Base-by-base conservation (phyloP, 1,140 invertebrate species). In the Magallana gigas region DNA sequence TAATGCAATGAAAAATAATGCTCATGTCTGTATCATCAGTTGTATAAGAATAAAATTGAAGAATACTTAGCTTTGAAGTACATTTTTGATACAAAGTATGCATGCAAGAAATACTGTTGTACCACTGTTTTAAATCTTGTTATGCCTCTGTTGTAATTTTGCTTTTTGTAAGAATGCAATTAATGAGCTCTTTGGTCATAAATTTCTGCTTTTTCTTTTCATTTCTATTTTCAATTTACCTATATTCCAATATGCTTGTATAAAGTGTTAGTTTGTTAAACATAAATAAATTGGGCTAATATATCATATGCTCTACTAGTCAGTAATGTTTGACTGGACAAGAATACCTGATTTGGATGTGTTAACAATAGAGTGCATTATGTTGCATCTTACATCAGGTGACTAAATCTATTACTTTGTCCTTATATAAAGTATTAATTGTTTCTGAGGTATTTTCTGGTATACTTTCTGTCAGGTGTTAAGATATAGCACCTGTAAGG, bases 221-320 rank as follows among this genome's bases (percentile, higher is more conserved):
- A 4, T 48, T 48, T 48, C 5, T 4, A 4, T 48, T 48, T 48
- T 5, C 2, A 48, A 48, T 48, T 48, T 5, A 48, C 5, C 36
- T 4, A 48, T 48, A 48, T 48, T 48, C 36, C 36, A 48, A 48
- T 48, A 48, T 76, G 29, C 12, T 12, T 76, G 18, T 29, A 76
- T 76, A 76, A 64, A 64, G 18, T 76, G 68, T 76, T 76, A 76
- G 68, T 76, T 76, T 76, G 68, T 76, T 76, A 76, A 11, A 23
- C 3, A 3, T 29, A 12, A 9, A 76, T 76, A 12, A 76, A 7
- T 36, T 76, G 29, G 68, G 18, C 12, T 23, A 62, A 8, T 76
- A 76, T 36, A 29, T 23, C 23, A 23, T 71, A 29, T 18, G 23
- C 23, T 48, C 68, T 76, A 76, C 11, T 29, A 12, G 23, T 76